Conservation (phyloP, 2,113 vertebrate species). For the Trematomus loennbergii region DNA sequence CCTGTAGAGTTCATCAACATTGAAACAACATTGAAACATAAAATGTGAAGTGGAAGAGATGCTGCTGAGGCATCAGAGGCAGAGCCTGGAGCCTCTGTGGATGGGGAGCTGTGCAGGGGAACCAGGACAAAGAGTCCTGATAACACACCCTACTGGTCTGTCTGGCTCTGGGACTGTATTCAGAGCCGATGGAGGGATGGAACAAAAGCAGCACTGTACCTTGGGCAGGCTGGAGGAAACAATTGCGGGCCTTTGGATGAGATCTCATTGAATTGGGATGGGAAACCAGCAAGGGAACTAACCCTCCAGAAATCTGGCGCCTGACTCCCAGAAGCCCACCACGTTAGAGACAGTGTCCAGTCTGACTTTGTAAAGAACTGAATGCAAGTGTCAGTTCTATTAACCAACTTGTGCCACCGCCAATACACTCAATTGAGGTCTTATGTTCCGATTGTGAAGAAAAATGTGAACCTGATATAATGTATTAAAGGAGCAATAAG, state of each 20-base stretch:
- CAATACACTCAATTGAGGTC: not conserved
- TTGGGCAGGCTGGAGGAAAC: constrained; percentile 85
- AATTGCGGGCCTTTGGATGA: constrained; percentile 88
- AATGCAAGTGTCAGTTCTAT: not conserved
- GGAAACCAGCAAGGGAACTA: constrained; percentile 84
- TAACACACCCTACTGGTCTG: constrained; percentile 83
- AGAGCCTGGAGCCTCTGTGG: constrained; percentile 54
- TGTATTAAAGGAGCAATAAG: not conserved
- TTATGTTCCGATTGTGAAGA: not conserved
- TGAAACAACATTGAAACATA: not conserved
- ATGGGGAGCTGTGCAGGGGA: constrained; percentile 58
- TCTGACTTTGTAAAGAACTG: not conserved
- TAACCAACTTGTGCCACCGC: not conserved
- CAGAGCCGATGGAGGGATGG: constrained; percentile 82
- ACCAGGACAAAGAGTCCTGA: constrained; percentile 79
- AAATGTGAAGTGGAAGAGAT: not conserved
- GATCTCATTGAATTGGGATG: constrained; percentile 86
- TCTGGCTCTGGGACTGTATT: constrained; percentile 83
- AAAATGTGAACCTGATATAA: not conserved
- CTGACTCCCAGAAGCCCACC: constrained; percentile 83
- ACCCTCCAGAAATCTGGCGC: constrained; percentile 80
- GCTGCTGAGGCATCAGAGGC: constrained; percentile 52
- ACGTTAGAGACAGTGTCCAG: constrained; percentile 48
- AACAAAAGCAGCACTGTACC: constrained; percentile 96
- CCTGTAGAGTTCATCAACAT: not conserved